Evolutionary conservation across 2,113 vertebrate genomes (phyloP).

Genomic region (Phyllopteryx taeniolatus): DNA sequence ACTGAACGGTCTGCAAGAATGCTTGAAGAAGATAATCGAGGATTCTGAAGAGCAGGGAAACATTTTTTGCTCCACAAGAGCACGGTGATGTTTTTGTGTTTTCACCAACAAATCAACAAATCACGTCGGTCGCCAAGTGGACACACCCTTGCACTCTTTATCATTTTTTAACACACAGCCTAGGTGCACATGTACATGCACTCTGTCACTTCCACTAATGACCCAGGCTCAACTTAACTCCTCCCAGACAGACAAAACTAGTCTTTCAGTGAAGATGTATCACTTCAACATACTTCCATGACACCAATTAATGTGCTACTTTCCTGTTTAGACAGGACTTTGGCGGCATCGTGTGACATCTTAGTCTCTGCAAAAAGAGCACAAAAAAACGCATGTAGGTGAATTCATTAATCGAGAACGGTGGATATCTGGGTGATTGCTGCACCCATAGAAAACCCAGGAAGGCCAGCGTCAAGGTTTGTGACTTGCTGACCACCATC

Average conservation of each 20-base stretch:
- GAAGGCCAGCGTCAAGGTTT: neutral
- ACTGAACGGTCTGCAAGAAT: too few relatives aligned
- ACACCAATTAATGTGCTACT: too few relatives aligned
- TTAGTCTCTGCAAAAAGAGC: too few relatives aligned
- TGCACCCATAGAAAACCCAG: too few relatives aligned
- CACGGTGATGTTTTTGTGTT: neutral
- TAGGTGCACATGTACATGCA: too few relatives aligned
- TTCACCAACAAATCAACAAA: neutral
- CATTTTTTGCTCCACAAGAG: neutral
- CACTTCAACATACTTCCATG: too few relatives aligned
- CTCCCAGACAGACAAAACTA: neutral
- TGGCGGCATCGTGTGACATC: too few relatives aligned
- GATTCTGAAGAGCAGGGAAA: neutral
- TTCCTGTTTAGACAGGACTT: too few relatives aligned
- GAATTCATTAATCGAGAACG: neutral
- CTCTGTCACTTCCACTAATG: neutral
- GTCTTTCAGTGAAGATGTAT: neutral
- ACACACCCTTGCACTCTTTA: neutral
- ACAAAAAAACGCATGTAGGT: neutral
- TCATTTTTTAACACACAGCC: conserved; percentile 3
- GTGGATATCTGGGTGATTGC: too few relatives aligned
- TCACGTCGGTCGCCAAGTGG: too few relatives aligned
- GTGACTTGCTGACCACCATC: neutral
- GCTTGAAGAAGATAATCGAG: neutral
- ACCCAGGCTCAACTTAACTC: neutral